Evolutionary conservation across 2,888 invertebrate genomes (phyloP), one percentile per base, ranked within the genome.

Genomic region (Pardosa pseudoannulata): DNA sequence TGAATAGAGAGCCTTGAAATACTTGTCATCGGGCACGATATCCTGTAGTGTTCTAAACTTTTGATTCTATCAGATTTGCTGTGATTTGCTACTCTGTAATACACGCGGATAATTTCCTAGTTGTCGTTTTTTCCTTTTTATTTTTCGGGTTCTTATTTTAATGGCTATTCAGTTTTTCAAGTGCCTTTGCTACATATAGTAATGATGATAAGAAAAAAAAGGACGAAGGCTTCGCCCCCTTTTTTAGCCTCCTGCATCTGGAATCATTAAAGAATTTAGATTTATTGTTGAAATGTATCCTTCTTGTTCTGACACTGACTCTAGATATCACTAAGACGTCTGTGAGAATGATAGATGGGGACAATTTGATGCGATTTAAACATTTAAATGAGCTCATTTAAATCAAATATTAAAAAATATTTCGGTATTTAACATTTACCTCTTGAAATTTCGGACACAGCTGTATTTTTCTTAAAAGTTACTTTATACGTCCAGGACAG

Each of bases 61-160:
- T 76, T 82, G 82, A 82, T 82, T 75, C 23, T 65, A 76, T 82
- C 82, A 71, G 46, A 80, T 71, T 79, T 71, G 67, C 65, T 81
- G 56, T 81, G 74, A 74, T 74, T 81, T 74, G 41, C 65, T 50
- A 28, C 67, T 19, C 31, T 36, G 36, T 5, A 36, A 36, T 36
- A 36, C 11, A 16, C 46, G 11, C 7, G 46, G 46, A 46, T 46
- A 16, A 46, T 46, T 46, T 46, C 46, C 46, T 46, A 46, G 46
- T 46, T 46, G 46, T 2, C 2, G 5, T 2, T 16, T 46, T 16
- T 46, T 16, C 16, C n/a, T 46, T 2, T 46, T 16, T 46, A 16
- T 16, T 16, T 13, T 46, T 46, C 46, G 7, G 11, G 5, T 11
- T 36, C 16, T 46, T 16, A 46, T 46, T 46, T 46, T 46, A 46